A percentile compares a stretch with the other conserved stretches of the same genome.
Conservation (phyloP, 2,888 invertebrate species). For the Hypomecis atomaria region DNA sequence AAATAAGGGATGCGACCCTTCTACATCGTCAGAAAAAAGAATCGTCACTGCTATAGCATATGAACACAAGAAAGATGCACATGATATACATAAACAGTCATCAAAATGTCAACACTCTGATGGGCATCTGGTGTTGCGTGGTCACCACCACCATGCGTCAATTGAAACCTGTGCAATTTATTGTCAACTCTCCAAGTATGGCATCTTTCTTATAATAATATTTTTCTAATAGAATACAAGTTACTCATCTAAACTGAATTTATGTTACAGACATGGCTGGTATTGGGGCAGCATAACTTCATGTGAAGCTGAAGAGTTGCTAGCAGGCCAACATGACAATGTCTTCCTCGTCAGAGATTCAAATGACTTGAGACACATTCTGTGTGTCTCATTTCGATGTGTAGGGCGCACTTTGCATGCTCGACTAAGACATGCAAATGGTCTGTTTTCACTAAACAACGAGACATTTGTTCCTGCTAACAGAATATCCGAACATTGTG, state of each 20-base stretch:
- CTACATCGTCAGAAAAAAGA: conserved; percentile 65
- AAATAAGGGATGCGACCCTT: conserved; percentile 63
- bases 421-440: conserved; percentile 89
- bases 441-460: conserved; percentile 86
- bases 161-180: conserved; percentile 79
- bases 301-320: conserved; percentile 88
- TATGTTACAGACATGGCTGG: conserved; percentile 85
- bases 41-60: conserved; percentile 47
- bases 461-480: conserved; percentile 82
- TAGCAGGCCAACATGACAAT: conserved; percentile 88
- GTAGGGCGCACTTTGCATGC: conserved; percentile 89
- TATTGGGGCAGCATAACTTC: conserved; percentile 92
- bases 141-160: conserved; percentile 76
- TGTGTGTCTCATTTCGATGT: conserved; percentile 89
- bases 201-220: conserved; percentile 21
- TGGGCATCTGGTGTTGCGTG: conserved; percentile 74
- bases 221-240: not conserved
- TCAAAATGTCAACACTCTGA: conserved; percentile 75
- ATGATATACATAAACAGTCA: conserved; percentile 61
- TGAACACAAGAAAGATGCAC: conserved; percentile 61
- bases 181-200: conserved; percentile 79
- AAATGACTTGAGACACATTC: conserved; percentile 87
- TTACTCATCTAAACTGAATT: not conserved
- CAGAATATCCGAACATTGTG: conserved; percentile 80
- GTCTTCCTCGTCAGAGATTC: conserved; percentile 91